Evolutionary conservation across 2,113 vertebrate genomes (phyloP).

Genomic region (Ciconia stormi): DNA sequence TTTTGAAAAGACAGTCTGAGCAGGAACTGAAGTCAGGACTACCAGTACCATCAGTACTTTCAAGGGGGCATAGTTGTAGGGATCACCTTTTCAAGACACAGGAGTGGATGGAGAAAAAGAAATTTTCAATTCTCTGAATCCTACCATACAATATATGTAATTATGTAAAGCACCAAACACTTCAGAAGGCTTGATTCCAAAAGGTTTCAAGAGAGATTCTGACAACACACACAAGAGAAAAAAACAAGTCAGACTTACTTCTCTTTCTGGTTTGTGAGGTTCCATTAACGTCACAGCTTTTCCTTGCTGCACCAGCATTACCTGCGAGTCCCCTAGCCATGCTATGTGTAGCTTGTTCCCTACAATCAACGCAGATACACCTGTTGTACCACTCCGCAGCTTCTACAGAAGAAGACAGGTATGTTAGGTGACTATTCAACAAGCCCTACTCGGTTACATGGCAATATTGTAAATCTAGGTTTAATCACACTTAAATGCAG

Average conservation of each 20-base stretch:
- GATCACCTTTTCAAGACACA: background rate
- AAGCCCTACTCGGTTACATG: background rate
- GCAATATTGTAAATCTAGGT: background rate
- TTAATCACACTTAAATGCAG: background rate
- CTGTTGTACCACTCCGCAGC: conserved; percentile 90
- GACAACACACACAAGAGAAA: background rate
- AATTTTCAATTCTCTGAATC: background rate
- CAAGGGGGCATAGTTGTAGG: background rate
- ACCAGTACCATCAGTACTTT: background rate
- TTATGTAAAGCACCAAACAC: background rate
- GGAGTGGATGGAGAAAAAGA: background rate
- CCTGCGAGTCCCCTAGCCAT: conserved; percentile 95
- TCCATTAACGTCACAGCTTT: conserved; percentile 87
- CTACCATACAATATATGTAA: background rate
- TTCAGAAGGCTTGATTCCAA: background rate
- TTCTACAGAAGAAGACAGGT: conserved; percentile 68
- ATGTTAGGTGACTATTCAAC: background rate
- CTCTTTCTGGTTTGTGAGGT: conserved; percentile 93
- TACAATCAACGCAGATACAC: conserved; percentile 81
- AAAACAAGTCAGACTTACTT: conserved; percentile 71
- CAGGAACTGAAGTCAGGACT: background rate
- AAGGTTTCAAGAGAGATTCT: background rate
- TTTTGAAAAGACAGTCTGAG: background rate
- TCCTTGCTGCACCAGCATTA: conserved; percentile 84
- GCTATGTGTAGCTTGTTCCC: conserved; percentile 81